Evolutionary conservation across 2,888 invertebrate species (phyloP).

Genomic region (Xanthostigma xanthostigma): DNA sequence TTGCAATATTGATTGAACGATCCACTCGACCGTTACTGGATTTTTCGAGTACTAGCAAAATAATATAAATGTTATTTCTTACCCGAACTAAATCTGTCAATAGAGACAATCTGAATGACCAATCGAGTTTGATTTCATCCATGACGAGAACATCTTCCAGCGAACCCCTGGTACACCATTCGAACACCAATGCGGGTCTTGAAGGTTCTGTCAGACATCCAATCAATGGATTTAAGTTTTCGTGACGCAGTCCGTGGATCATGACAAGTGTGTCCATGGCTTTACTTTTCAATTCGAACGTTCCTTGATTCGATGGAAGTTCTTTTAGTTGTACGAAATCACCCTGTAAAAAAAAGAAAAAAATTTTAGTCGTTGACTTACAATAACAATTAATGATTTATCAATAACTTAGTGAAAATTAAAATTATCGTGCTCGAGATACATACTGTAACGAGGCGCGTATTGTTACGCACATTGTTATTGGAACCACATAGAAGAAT

Average conservation of each 20-base stretch:
- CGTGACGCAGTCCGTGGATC: slow-evolving; percentile 75
- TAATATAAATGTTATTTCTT: no score
- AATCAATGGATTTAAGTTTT: slow-evolving; percentile 79
- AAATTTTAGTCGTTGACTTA: not conserved
- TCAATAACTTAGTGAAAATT: no score
- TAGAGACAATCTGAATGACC: slow-evolving; percentile 87
- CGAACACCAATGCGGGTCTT: slow-evolving; percentile 69
- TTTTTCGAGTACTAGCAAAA: no score
- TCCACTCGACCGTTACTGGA: no score
- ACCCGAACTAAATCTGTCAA: slow-evolving; percentile 83
- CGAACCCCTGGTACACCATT: slow-evolving; percentile 78
- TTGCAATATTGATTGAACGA: no score
- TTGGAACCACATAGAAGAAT: no score
- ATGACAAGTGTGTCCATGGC: slow-evolving; percentile 63
- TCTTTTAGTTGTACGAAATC: slow-evolving; percentile 81
- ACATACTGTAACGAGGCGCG: no score
- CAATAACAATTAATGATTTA: no score
- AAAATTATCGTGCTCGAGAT: no score
- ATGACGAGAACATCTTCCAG: slow-evolving; percentile 76
- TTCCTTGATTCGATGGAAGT: slow-evolving; percentile 38
- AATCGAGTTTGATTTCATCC: slow-evolving; percentile 84
- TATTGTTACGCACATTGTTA: no score
- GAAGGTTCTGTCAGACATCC: slow-evolving; percentile 69
- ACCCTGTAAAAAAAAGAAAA: slow-evolving; percentile 41
- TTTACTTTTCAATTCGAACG: slow-evolving; percentile 63